Percentiles rank a stretch among this genome's conserved stretches.
Conservation (phyloP, 2,888 invertebrate species). For the Cantharis lateralis region DNA sequence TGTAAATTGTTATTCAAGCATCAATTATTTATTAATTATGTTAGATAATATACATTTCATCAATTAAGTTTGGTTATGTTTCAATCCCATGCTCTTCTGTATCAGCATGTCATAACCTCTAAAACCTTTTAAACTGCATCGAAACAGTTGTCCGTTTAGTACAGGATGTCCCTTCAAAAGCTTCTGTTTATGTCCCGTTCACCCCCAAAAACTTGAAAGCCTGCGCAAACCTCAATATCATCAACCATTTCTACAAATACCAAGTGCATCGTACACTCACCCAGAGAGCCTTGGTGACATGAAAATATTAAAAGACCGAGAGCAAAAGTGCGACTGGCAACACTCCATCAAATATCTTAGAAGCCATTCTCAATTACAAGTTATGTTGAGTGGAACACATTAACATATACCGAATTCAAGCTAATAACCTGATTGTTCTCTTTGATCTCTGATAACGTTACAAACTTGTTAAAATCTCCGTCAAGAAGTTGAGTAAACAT, state of each 20-base stretch:
- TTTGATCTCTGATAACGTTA: not conserved
- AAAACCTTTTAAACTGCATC: too few relatives aligned
- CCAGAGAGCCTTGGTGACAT: not conserved
- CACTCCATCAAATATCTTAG: not conserved
- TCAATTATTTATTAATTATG: not conserved
- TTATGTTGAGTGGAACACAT: not conserved
- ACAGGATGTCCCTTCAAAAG: too few relatives aligned
- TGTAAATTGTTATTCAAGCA: not conserved
- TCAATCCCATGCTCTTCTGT: too few relatives aligned
- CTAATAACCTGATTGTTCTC: not conserved
- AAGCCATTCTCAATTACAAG: not conserved
- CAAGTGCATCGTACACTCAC: not conserved
- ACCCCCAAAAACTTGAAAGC: too few relatives aligned
- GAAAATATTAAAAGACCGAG: not conserved
- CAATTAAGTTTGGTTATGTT: too few relatives aligned
- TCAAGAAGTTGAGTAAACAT: not conserved
- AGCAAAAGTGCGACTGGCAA: not conserved
- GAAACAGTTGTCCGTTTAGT: too few relatives aligned
- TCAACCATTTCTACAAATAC: not conserved
- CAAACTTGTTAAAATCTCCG: not conserved
- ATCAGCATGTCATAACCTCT: too few relatives aligned
- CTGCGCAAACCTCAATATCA: too few relatives aligned
- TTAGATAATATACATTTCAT: not conserved
- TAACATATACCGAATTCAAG: not conserved
- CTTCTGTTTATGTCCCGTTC: too few relatives aligned